Evolutionary conservation across 2,113 vertebrate genomes (phyloP), one percentile per base, ranked within the genome.

Genomic region (Symphodus melops): DNA sequence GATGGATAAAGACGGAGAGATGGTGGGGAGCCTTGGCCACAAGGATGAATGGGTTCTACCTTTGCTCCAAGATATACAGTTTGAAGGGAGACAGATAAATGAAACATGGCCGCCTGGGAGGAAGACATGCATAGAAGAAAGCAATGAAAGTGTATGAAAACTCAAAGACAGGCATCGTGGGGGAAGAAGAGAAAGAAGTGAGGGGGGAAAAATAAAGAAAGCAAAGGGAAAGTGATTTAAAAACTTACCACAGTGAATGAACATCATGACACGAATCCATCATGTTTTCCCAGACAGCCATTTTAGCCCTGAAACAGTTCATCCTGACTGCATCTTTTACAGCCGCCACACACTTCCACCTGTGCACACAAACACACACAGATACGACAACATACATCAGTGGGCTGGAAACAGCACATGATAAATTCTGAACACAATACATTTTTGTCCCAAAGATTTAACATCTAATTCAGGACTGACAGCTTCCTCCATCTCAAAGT

Each of bases 401-500:
- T 76, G 68, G 78, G 67, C 77, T 88, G 92, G 93, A 94, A 93
- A 93, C 91, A 83, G 90, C 89, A 79, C 89, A 92, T 94, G 93
- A 94, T 94, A 95, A 95, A 94, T 93, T 93, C 91, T 91, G 91
- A 93, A 92, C 91, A 93, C 90, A 94, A 93, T 92, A 93, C 92
- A 91, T 92, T 94, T 94, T 94, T 93, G 92, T 94, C 93, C 89
- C 90, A 95, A 95, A 95, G 94, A 95, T 95, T 95, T 95, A 95
- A 95, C 94, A 95, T 94, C 94, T 95, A 94, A 94, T 94, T 94
- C 92, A 93, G 83, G 69, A 69, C 82, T 92, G 94, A 94, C 94
- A 94, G 89, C 87, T 90, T 82, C 70, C 67, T 93, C 91, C 90
- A 93, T 93, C 93, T 93, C 78, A 68, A 55, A 68, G 65, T 71